These are phyloP conservation scores for Athripsodes cinereus DNA, from an alignment of 2,888 invertebrate genomes.

Conservation along the genomic window DNA sequence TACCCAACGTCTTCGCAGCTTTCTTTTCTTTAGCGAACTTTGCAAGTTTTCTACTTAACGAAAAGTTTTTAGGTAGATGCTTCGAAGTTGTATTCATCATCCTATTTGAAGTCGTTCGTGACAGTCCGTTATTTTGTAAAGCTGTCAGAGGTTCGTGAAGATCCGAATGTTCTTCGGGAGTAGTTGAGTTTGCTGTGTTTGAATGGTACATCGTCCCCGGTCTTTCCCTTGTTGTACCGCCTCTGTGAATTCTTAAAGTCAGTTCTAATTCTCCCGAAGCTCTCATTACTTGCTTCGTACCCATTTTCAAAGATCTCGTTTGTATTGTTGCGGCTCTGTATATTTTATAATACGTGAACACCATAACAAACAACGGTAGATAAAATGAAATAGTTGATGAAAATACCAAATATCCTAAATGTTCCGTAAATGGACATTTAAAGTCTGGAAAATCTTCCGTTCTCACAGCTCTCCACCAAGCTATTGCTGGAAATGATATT, in stretches of 20 bases:
- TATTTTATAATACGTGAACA: conserved; percentile 95
- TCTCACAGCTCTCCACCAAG: conserved; percentile 89
- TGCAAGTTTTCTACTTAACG: conserved; percentile 84
- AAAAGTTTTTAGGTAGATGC: conserved; percentile 81
- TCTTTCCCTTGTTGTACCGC: conserved; percentile 68
- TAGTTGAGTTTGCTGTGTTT: conserved; percentile 53
- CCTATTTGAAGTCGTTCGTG: conserved; percentile 63
- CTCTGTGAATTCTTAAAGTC: conserved; percentile 89
- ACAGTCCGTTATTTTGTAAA: conserved; percentile 70
- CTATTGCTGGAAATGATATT: conserved; percentile 97
- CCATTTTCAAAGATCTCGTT: conserved; percentile 82
- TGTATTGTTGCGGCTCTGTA: conserved; percentile 92
- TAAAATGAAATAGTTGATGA: conserved; percentile 98
- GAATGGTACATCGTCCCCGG: conserved; percentile 42
- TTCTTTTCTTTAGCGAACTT: conserved; percentile 97
- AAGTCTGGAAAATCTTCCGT: conserved; percentile 73
- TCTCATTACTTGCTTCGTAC: conserved; percentile 84
- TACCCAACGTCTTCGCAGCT: conserved; percentile 94
- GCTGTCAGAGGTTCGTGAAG: conserved; percentile 68
- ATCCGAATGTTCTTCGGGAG: conserved; percentile 58
- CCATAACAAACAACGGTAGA: conserved; percentile 93
- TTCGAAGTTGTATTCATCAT: conserved; percentile 54
- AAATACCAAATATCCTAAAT: conserved; percentile 92
- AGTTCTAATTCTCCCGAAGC: conserved; percentile 81
- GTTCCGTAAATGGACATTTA: conserved; percentile 95